phyloP scores from a whole-genome alignment of 2,113 vertebrate species.

The Cololabis saira region DNA sequence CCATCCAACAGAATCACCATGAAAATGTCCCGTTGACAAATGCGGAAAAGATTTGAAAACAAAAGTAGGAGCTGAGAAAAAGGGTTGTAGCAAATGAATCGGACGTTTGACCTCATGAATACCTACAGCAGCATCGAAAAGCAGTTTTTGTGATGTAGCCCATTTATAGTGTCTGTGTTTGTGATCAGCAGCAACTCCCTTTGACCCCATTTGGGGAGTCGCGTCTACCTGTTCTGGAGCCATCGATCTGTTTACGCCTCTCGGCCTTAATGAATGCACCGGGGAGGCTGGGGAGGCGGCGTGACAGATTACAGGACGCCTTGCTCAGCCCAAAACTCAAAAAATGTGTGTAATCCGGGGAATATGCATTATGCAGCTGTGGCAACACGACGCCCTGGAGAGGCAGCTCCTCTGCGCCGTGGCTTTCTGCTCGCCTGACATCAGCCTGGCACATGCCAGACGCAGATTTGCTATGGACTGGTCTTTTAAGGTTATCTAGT shows the following conservation, averaged over 20 bases:
- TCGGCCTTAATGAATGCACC: conserved; percentile 58
- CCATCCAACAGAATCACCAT: too few relatives aligned
- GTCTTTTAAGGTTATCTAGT: conserved; percentile 17
- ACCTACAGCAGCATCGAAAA: too few relatives aligned
- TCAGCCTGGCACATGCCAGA: not conserved
- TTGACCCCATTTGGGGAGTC: conserved; percentile 32
- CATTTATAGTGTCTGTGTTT: not conserved
- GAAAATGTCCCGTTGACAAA: too few relatives aligned
- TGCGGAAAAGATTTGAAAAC: too few relatives aligned
- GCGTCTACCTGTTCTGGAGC: conserved; percentile 36
- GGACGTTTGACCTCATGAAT: too few relatives aligned
- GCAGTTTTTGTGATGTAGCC: not conserved
- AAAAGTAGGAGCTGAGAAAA: too few relatives aligned
- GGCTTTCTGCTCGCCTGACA: conserved; percentile 9
- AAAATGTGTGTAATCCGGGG: conserved; percentile 54
- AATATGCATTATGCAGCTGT: conserved; percentile 9
- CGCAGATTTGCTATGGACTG: conserved; percentile 1
- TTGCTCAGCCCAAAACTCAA: conserved; percentile 49
- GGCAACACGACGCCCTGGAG: too few relatives aligned
- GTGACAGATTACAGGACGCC: conserved; percentile 64
- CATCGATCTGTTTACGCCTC: conserved; percentile 71
- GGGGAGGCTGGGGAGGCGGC: conserved; percentile 37
- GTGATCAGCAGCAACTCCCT: conserved; percentile 7
- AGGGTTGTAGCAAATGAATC: too few relatives aligned
- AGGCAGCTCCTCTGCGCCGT: conserved; percentile 9